Evolutionary conservation across 2,113 vertebrate genomes (phyloP).

Genomic region (Dicrurus megarhynchus): DNA sequence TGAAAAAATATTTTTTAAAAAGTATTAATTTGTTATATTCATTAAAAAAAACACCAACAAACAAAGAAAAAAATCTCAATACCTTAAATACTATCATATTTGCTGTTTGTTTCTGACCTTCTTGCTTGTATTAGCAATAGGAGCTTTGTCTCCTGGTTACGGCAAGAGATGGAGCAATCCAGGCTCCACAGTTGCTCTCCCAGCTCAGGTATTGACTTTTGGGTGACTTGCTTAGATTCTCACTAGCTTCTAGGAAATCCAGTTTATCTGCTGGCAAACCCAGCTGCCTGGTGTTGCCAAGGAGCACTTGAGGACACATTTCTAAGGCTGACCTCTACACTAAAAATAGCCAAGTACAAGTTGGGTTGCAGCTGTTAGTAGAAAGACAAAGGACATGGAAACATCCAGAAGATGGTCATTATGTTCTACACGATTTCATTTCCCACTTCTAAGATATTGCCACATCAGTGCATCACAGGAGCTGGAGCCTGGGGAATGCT

Average conservation of each 20-base stretch:
- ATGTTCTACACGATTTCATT: not conserved
- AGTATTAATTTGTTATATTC: not conserved
- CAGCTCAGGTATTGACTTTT: not conserved
- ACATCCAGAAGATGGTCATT: not conserved
- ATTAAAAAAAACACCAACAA: not conserved
- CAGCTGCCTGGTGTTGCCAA: not conserved
- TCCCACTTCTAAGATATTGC: not conserved
- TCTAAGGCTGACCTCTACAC: not conserved
- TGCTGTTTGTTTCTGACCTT: not conserved
- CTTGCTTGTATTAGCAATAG: not conserved
- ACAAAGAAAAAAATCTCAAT: not conserved
- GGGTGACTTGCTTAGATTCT: not conserved
- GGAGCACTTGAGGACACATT: conserved; percentile 18
- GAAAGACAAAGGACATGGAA: conserved; percentile 21
- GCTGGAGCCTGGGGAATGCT: not conserved
- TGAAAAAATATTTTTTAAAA: not conserved
- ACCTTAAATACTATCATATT: not conserved
- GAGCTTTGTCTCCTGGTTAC: not conserved
- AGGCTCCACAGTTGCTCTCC: not conserved
- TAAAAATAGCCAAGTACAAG: conserved; percentile 7
- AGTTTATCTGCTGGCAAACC: not conserved
- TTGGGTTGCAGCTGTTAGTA: not conserved
- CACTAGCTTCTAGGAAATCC: conserved; percentile 8
- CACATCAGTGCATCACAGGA: not conserved
- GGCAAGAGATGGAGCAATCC: not conserved